These are phyloP conservation scores for Crotalus horridus DNA, from an alignment of 2,113 vertebrate species.

Conservation along the genomic window DNA sequence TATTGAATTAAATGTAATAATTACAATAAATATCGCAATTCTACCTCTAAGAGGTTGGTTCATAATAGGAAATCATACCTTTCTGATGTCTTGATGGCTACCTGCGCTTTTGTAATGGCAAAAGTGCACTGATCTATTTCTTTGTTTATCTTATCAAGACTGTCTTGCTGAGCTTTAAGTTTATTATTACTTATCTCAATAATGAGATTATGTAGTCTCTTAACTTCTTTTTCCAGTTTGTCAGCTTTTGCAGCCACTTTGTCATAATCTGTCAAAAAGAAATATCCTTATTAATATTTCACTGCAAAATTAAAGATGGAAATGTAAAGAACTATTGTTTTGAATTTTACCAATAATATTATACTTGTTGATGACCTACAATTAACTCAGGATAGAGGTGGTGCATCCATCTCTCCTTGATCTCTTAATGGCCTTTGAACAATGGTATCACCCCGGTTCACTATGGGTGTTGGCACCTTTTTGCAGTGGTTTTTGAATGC, in stretches of 20 bases:
- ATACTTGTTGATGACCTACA: background rate
- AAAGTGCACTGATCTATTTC: constrained; percentile 85
- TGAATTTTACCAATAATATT: background rate
- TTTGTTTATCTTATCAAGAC: constrained; percentile 82
- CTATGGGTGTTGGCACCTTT: background rate
- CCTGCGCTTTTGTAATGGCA: constrained; percentile 87
- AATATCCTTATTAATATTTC: background rate
- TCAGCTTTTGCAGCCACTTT: constrained; percentile 73
- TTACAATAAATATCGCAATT: background rate
- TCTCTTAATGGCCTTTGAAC: background rate
- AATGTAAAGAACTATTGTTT: background rate
- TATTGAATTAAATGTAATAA: background rate
- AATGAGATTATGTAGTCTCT: constrained; percentile 84
- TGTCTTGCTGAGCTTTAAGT: constrained; percentile 89
- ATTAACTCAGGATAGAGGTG: background rate
- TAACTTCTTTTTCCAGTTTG: constrained; percentile 88
- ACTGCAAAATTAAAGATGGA: background rate
- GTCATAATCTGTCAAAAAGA: constrained; percentile 77
- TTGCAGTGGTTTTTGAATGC: background rate
- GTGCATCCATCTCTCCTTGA: background rate
- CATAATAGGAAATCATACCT: constrained; percentile 67
- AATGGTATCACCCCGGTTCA: background rate
- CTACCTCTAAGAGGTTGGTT: background rate
- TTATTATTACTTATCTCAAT: constrained; percentile 88
- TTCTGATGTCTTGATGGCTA: constrained; percentile 86